Evolutionary conservation across 2,888 invertebrate species (phyloP), one percentile per base, ranked within the genome.

Genomic region (Chrysina gloriosa): DNA sequence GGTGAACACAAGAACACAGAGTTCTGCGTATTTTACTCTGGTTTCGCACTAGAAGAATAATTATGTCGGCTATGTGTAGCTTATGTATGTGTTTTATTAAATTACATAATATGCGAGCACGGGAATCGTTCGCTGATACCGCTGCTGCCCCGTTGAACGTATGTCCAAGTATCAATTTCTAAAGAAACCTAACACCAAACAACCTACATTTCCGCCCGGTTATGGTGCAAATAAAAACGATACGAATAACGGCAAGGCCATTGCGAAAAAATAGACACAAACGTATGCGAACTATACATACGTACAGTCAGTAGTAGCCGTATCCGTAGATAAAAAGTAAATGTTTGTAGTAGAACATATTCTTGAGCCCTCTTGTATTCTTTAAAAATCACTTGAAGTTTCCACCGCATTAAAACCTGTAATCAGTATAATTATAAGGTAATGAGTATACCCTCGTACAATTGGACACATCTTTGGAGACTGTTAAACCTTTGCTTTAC

Each of bases 181-280:
- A 61, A 61, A 25, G 42, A 27, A 42, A 42, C 16, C 7, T 39
- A 39, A 58, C 11, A 39, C 39, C 25, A 16, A 39, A 58, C 39
- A 58, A 42, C 39, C 39, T 39, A 39, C 39, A 58, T 39, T 58
- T 39, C 7, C 34, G 31, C 31, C 52, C 52, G 52, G 52, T 25
- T 58, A 39, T 39, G 25, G 58, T 19, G 25, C 39, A 58, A 58
- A 39, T 16, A 58, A 58, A 39, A 58, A 58, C 25, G 31, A 39
- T 34, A 52, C 31, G 31, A 31, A 16, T 31, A 31, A 52, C 29
- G 52, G 52, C 52, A 52, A 52, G 52, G 52, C 52, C 52, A 31
- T 31, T 31, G 52, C 52, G 52, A 52, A 52, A 52, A 52, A 52
- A 52, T 19, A 29, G 31, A 52, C 52, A 16, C 31, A 52, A 29